Percentiles rank a stretch among this genome's conserved stretches.
These are phyloP conservation scores for Heteropelma amictum DNA, from an alignment of 2,888 invertebrate species.

Conservation along the genomic window DNA sequence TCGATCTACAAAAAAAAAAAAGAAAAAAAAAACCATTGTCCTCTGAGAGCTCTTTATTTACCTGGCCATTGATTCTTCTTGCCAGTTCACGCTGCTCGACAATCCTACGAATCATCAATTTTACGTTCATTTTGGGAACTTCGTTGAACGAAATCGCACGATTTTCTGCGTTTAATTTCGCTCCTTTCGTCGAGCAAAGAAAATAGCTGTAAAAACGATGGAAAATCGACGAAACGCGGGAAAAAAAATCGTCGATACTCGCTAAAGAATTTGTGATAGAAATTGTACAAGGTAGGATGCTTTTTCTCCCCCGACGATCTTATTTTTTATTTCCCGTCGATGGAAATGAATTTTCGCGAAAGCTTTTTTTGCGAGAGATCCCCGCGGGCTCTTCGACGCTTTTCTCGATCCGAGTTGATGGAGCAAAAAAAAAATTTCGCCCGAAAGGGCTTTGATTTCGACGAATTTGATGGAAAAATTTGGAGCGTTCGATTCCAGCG, in stretches of 20 bases:
- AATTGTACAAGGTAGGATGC: too few relatives aligned
- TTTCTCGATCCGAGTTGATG: neutral
- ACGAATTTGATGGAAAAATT: too few relatives aligned
- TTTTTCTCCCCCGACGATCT: neutral
- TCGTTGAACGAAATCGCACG: neutral
- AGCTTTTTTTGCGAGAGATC: neutral
- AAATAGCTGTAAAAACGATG: too few relatives aligned
- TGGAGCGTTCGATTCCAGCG: too few relatives aligned
- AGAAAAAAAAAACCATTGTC: neutral
- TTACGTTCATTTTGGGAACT: neutral
- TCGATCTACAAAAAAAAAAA: slow-evolving; percentile 32
- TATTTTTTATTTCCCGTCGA: neutral
- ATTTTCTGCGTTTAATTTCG: too few relatives aligned
- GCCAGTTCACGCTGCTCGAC: neutral
- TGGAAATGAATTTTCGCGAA: neutral
- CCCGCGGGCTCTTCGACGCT: neutral
- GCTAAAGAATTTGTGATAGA: too few relatives aligned
- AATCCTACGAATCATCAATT: neutral
- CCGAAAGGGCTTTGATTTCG: too few relatives aligned
- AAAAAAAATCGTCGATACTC: too few relatives aligned
- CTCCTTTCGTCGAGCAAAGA: too few relatives aligned
- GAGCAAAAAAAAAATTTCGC: too few relatives aligned
- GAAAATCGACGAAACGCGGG: too few relatives aligned
- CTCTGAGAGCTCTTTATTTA: slow-evolving; percentile 10
- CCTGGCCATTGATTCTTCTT: slow-evolving; percentile 1